These are phyloP conservation scores for Brachyalestes nurse DNA, from an alignment of 2,797 vertebrate genomes.

Conservation along the genomic window DNA sequence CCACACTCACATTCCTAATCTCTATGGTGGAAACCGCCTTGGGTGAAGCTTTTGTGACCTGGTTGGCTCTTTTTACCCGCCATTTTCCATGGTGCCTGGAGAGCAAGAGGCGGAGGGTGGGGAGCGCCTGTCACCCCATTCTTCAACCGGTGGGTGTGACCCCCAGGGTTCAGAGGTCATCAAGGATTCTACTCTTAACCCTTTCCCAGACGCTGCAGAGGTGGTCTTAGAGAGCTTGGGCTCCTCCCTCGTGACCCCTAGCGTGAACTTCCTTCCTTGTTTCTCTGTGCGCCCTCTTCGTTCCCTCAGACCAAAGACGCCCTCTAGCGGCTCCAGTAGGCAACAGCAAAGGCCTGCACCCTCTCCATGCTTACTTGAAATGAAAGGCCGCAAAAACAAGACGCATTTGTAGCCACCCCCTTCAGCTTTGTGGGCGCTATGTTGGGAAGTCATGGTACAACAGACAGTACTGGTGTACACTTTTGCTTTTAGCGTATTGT, in stretches of 20 bases:
- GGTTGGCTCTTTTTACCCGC: conserved; percentile 37
- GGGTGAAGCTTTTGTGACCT: conserved; percentile 25
- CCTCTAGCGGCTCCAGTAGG: conserved; percentile 51
- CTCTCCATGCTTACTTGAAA: background rate
- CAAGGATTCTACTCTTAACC: conserved; percentile 51
- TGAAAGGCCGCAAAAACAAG: background rate
- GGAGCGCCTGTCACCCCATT: conserved; percentile 33
- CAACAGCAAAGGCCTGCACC: background rate
- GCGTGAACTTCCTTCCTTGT: conserved; percentile 35
- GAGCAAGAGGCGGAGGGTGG: conserved; percentile 1
- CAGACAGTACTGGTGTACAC: background rate
- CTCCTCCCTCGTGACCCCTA: conserved; percentile 52
- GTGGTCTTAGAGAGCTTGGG: background rate
- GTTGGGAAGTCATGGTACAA: background rate
- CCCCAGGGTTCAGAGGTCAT: conserved; percentile 56
- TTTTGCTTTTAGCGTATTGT: background rate
- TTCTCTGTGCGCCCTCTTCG: conserved; percentile 26
- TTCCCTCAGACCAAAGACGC: conserved; percentile 35
- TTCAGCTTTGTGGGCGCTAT: background rate
- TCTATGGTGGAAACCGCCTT: conserved; percentile 7
- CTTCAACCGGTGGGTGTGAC: conserved; percentile 46
- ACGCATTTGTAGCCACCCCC: conserved; percentile 10
- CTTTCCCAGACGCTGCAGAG: conserved; percentile 38
- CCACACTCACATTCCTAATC: background rate
- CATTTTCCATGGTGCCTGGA: conserved; percentile 38